Evolutionary conservation across 2,888 invertebrate species (phyloP).

Genomic region (Cephus nigrinus): DNA sequence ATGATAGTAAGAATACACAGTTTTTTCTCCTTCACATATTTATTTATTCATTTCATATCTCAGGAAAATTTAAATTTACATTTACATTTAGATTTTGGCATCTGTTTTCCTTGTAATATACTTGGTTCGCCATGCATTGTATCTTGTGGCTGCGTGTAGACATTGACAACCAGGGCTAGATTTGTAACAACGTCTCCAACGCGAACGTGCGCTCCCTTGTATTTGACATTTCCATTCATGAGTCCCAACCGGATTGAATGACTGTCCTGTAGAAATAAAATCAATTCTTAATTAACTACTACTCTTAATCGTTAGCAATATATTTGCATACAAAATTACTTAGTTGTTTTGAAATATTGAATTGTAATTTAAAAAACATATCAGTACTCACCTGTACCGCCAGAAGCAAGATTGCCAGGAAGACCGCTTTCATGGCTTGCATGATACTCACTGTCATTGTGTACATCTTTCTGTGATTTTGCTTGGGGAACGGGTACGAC

Average conservation of each 20-base stretch:
- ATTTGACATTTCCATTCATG: conserved; percentile 29
- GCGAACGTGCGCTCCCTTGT: conserved; percentile 18
- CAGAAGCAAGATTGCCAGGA: conserved; percentile 6
- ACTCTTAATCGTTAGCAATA: neutral
- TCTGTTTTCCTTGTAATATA: neutral
- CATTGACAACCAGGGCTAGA: conserved; percentile 23
- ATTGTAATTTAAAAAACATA: neutral
- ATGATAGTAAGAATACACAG: neutral
- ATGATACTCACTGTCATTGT: conserved; percentile 13
- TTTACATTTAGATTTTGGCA: neutral
- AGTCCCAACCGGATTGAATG: conserved; percentile 20
- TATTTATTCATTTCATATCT: neutral
- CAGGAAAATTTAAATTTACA: neutral
- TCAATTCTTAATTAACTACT: conserved; percentile 2
- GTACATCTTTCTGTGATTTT: conserved; percentile 4
- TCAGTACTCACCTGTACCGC: neutral
- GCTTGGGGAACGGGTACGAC: conserved; percentile 6
- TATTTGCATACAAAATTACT: neutral
- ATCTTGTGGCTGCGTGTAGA: conserved; percentile 11
- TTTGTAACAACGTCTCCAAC: conserved; percentile 27
- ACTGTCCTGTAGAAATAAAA: conserved; percentile 15
- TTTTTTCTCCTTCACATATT: neutral
- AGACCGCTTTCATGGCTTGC: conserved; percentile 15
- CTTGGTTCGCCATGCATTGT: neutral
- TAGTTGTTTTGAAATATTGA: neutral